Conservation (phyloP, 2,113 vertebrate genomes). For the Prionailurus viverrinus region DNA sequence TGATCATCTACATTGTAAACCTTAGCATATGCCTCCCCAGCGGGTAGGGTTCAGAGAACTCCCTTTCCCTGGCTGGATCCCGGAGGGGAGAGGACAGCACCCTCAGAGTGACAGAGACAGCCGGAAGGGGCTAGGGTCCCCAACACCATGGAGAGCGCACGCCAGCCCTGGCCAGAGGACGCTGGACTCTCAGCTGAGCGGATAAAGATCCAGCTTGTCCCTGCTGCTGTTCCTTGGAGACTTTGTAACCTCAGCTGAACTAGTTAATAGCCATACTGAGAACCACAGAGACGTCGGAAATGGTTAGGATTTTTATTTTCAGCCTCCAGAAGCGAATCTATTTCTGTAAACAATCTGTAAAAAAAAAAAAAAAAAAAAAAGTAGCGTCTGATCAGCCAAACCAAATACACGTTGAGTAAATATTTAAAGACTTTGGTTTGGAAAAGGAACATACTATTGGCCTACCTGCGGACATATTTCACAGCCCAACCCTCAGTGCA, state of each 20-base stretch:
- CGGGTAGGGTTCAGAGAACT: not conserved
- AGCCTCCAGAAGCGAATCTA: not conserved
- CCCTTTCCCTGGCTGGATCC: too few relatives aligned
- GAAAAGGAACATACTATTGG: not conserved
- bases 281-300: not conserved
- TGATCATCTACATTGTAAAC: not conserved
- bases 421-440: not conserved
- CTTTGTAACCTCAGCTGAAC: not conserved
- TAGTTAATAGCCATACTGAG: not conserved
- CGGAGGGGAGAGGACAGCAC: not conserved
- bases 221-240: not conserved
- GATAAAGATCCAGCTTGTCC: not conserved
- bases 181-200: not conserved
- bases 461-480: not conserved
- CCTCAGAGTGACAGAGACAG: not conserved
- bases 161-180: not conserved
- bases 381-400: not conserved
- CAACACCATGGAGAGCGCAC: rapidly evolving
- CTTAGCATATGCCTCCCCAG: not conserved
- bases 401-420: not conserved
- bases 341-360: not conserved
- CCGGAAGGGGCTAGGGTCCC: not conserved
- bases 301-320: not conserved
- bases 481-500: not conserved
- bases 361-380: not conserved